Conservation (phyloP, 2,888 invertebrate genomes). For the Ferrisia virgata region DNA sequence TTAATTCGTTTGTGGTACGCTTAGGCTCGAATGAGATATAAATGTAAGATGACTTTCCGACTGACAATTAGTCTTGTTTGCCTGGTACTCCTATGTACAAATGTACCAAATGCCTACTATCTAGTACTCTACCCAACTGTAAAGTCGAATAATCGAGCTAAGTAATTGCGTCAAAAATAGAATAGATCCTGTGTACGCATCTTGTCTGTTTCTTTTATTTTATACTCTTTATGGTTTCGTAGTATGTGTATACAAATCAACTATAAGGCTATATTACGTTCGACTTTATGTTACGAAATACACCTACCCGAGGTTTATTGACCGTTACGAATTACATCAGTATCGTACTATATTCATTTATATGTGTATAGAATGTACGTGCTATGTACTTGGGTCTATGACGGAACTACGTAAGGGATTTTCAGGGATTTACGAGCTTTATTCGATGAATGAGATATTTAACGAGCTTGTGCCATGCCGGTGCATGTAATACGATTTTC, state of each 20-base stretch:
- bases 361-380: too few species aligned
- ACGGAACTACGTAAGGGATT: neutral
- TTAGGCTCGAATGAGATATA: conserved; percentile 4
- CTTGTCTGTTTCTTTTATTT: neutral
- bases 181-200: neutral
- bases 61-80: neutral
- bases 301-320: conserved; percentile 3
- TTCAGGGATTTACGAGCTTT: conserved; percentile 7
- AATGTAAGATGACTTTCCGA: conserved; percentile 21
- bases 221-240: too few species aligned
- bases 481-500: neutral
- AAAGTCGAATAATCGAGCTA: neutral
- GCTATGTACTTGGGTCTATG: too few species aligned
- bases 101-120: too few species aligned
- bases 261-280: neutral
- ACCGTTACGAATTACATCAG: conserved; percentile 2
- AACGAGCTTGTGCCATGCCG: neutral
- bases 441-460: neutral
- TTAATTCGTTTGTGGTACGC: conserved; percentile 16
- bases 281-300: neutral
- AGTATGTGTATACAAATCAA: too few species aligned
- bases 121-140: neutral
- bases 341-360: too few species aligned
- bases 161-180: conserved; percentile 28
- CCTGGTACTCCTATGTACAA: too few species aligned